Evolutionary conservation across 2,888 invertebrate species (phyloP), one percentile per base, ranked within the genome.

Genomic region (Ectemnius continuus): DNA sequence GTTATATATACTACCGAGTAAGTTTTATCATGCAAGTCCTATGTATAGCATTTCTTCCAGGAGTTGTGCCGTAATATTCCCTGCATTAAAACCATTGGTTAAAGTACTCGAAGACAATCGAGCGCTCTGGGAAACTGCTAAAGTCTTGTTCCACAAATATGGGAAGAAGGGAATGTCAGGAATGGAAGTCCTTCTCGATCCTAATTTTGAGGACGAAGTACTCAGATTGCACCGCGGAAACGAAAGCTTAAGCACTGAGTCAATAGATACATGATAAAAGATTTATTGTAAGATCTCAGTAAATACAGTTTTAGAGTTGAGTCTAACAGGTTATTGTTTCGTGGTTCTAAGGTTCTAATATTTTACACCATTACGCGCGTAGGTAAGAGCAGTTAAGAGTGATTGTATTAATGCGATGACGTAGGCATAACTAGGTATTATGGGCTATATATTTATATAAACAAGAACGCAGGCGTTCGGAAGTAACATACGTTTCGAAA

Each of bases 101-200:
- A 87, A 91, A 60, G 92, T 93, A 46, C 89, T 94, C 46, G 91
- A 93, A 69, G 91, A 91, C 28, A 94, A 94, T 81, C 91, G 93
- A 2, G 91, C 92, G 63, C 91, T 92, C 73, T 95, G 95, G 95
- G 92, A 93, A 45, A 91, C 91, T 0, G 91, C 94, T 0, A 91
- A 91, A 78, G 83, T 84, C 1, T 81, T 92, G 59, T 92, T 92
- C 78, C 84, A 88, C 11, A 84, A 85, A 36, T 86, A 88, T 60
- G 83, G 82, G 59, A 73, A 80, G 52, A 80, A 75, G 28, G 87
- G 87, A 72, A 83, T 84, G 60, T 85, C 86, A 69, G 86, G 87
- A 56, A 87, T 88, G 82, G 85, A 87, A 57, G 85, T 90, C 61
- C 78, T 90, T 36, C 70, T 86, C 13, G 84, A 88, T 68, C 80